Conservation (phyloP, 2,797 vertebrate species). For the Lates japonicus region DNA sequence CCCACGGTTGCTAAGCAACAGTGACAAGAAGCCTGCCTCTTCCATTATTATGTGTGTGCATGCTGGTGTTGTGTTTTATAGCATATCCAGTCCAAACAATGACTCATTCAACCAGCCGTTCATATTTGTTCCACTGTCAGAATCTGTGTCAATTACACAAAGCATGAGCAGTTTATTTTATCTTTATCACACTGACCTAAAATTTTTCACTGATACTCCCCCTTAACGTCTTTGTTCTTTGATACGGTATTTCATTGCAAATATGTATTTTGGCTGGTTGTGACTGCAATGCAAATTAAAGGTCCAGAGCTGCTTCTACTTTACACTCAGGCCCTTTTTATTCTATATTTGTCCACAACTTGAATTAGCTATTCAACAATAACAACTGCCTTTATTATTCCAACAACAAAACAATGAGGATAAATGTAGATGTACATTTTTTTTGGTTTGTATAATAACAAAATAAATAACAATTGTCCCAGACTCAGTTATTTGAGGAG, state of each 20-base stretch:
- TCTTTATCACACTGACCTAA: conserved; percentile 28
- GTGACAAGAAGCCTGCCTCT: conserved; percentile 86
- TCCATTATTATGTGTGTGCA: conserved; percentile 68
- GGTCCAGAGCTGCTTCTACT: background rate
- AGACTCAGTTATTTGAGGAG: background rate
- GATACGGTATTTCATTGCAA: conserved; percentile 1
- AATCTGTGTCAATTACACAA: conserved; percentile 62
- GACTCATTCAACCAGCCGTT: conserved; percentile 65
- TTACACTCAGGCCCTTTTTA: background rate
- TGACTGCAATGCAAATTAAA: conserved; percentile 25
- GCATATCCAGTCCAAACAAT: conserved; percentile 81
- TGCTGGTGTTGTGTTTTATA: conserved; percentile 77
- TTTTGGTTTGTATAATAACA: too few relatives aligned
- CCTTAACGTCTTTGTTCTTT: conserved; percentile 16
- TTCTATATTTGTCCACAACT: background rate
- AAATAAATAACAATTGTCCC: background rate
- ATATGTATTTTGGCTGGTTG: conserved; percentile 3
- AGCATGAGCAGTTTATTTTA: conserved; percentile 3
- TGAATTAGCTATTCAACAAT: background rate
- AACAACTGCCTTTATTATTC: background rate
- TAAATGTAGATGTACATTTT: too few relatives aligned
- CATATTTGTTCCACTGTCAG: conserved; percentile 35
- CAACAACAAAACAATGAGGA: background rate
- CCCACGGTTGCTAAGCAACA: conserved; percentile 88
- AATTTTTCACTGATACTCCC: conserved; percentile 24